phyloP scores from a whole-genome alignment of 2,113 vertebrate genomes.

The Etia nguti region DNA sequence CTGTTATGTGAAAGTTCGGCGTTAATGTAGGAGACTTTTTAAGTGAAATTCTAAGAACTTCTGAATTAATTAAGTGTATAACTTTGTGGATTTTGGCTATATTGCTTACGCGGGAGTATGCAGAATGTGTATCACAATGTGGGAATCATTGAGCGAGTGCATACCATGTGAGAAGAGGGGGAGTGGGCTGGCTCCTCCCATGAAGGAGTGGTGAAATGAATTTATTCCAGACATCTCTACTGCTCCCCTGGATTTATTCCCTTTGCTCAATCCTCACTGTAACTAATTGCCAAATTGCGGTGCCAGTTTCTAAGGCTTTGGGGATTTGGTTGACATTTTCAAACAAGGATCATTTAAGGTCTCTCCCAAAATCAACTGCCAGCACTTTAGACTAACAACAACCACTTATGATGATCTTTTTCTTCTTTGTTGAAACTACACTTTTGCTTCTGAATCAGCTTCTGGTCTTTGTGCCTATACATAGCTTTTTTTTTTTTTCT shows the following conservation, averaged over 20 bases:
- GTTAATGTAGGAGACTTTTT: not conserved
- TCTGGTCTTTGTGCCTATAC: not conserved
- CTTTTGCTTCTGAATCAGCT: not conserved
- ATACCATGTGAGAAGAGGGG: slow-evolving; percentile 49
- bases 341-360: not conserved
- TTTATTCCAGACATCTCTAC: slow-evolving; percentile 33
- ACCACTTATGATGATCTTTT: not conserved
- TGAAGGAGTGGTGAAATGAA: slow-evolving; percentile 9
- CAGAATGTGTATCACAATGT: slow-evolving; percentile 15
- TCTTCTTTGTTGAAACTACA: not conserved
- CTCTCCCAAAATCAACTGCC: not conserved
- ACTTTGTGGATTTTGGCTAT: not conserved
- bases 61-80: not conserved
- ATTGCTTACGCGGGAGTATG: not conserved
- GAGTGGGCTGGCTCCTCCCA: slow-evolving; percentile 55
- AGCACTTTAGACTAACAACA: not conserved
- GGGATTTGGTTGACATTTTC: slow-evolving; percentile 12
- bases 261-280: not conserved
- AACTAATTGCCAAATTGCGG: not conserved
- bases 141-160: slow-evolving; percentile 40
- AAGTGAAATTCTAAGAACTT: not conserved
- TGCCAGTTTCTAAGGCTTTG: not conserved
- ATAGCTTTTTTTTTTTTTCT: not conserved
- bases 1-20: not conserved
- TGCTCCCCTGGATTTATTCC: not conserved